phyloP scores from a whole-genome alignment of 2,113 vertebrate species.

The Tragulus kanchil region DNA sequence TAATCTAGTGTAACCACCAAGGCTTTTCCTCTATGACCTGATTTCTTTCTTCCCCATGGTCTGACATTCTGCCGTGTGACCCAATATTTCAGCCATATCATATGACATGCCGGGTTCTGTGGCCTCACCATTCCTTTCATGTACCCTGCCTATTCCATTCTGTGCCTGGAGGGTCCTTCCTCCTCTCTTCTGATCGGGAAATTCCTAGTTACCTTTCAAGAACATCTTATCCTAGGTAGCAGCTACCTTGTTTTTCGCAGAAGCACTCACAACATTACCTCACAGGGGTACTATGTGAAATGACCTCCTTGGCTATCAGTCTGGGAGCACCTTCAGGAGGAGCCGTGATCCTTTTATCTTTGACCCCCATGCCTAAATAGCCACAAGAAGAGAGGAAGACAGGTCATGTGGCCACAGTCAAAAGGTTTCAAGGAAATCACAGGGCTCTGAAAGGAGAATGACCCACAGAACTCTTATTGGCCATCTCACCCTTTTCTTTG shows the following conservation, averaged over 20 bases:
- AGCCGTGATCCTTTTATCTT: background rate
- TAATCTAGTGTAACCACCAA: background rate
- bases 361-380: background rate
- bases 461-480: background rate
- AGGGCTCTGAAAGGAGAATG: background rate
- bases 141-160: background rate
- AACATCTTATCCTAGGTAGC: slow-evolving; percentile 46
- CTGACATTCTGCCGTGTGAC: background rate
- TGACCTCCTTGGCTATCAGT: background rate
- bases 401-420: background rate
- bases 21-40: background rate
- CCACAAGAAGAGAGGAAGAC: background rate
- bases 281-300: slow-evolving; percentile 25
- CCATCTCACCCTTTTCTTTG: background rate
- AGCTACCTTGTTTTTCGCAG: slow-evolving; percentile 1
- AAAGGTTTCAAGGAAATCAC: slow-evolving; percentile 30
- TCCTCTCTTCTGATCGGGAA: background rate
- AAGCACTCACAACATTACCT: slow-evolving; percentile 17
- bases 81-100: background rate
- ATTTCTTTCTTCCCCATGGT: background rate
- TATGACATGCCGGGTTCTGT: background rate
- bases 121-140: background rate
- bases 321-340: background rate
- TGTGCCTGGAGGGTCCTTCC: background rate
- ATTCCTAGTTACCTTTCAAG: slow-evolving; percentile 32